Evolutionary conservation across 2,888 invertebrate species (phyloP), one percentile per base, ranked within the genome.

Genomic region (Matsumyia berberina): DNA sequence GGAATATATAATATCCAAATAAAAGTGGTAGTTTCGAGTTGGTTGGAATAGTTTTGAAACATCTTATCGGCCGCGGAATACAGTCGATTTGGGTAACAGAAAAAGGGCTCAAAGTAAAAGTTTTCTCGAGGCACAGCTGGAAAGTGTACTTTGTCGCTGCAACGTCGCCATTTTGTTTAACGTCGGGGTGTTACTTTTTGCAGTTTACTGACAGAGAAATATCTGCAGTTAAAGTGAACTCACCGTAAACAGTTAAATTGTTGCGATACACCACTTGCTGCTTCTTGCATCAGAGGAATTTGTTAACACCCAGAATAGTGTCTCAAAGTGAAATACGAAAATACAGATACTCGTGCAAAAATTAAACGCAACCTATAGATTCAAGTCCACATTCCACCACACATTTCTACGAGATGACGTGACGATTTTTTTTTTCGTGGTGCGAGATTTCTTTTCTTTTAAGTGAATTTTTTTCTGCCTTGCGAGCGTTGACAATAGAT

Each of bases 391-490:
- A 80, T 85, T 85, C 80, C 85, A 80, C 24, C 24, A 46, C 64
- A 73, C 80, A 85, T 85, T 60, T 85, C 74, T 85, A 70, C 70
- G 74, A 76, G 85, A 85, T 85, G 85, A 85, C 80, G 80, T 85
- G 85, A 80, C 80, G 70, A 57, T 64, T 83, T 82, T 53, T 5
- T 55, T 62, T 62, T 72, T 66, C 35, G 39, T 51, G 69, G 83
- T 55, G 55, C 60, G 67, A 51, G 51, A 37, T 83, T 73, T 83
- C 70, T 85, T 74, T 76, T 73, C 62, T 69, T 73, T 69, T 58
- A 60, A 67, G 60, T 60, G 46, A 60, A 31, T 55, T 49, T 51
- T 49, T 58, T 67, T 49, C 53, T 39, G 60, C 57, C 53, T 57
- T 31, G 44, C 29, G 7, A 49, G 15, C 74, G 74, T 51, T 72